phyloP scores from a whole-genome alignment of 2,797 vertebrate species.

The Premnoplex brunnescens region DNA sequence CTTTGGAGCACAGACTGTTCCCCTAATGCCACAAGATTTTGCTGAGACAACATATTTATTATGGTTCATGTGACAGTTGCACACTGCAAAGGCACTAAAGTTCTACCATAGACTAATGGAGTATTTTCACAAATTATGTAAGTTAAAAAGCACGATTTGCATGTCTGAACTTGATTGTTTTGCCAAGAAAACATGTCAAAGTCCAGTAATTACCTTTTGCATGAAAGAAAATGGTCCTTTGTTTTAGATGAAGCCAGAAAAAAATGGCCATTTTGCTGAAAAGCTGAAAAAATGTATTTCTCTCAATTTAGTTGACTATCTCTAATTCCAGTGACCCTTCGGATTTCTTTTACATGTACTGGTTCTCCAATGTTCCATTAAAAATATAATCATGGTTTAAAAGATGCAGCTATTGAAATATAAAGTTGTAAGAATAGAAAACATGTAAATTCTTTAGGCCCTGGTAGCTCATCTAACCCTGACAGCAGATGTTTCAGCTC shows the following conservation, averaged over 20 bases:
- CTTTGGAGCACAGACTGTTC: background rate
- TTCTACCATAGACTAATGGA: background rate
- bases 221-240: background rate
- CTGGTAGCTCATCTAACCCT: background rate
- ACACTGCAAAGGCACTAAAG: background rate
- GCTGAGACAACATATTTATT: background rate
- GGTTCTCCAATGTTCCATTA: background rate
- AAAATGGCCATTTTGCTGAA: background rate
- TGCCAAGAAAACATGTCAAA: background rate
- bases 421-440: background rate
- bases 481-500: conserved; percentile 22
- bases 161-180: background rate
- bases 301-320: background rate
- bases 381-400: background rate
- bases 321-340: background rate
- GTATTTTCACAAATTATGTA: background rate
- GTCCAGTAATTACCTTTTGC: background rate
- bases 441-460: background rate
- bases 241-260: background rate
- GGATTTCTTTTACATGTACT: background rate
- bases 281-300: background rate
- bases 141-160: background rate
- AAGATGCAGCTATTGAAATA: background rate
- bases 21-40: background rate
- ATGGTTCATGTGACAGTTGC: background rate